These are phyloP conservation scores for Micronycteris hirsuta DNA, from an alignment of 2,113 vertebrate species.

Conservation along the genomic window DNA sequence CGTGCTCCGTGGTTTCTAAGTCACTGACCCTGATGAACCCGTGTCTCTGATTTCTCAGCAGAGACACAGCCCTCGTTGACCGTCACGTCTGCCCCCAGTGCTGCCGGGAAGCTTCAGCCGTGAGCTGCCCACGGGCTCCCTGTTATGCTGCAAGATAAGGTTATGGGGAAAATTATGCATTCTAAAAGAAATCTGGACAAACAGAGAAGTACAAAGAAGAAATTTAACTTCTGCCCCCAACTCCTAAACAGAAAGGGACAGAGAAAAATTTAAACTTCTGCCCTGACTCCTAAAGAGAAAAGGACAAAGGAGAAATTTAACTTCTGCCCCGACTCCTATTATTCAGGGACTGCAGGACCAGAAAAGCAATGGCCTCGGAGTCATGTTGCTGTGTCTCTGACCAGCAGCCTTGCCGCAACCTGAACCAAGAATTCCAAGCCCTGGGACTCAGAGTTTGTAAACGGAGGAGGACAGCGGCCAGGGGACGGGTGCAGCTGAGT, in stretches of 20 bases:
- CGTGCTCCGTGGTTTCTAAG: not conserved
- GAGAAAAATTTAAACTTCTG: not conserved
- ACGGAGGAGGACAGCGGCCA: not conserved
- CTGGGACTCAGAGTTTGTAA: not conserved
- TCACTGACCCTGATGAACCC: not conserved
- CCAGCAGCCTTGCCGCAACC: not conserved
- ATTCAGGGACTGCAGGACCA: not conserved
- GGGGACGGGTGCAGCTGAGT: not conserved
- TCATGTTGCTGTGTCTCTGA: not conserved
- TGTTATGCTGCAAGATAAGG: not conserved
- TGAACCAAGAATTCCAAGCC: constrained; percentile 19
- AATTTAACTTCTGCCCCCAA: not conserved
- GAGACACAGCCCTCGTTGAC: not conserved
- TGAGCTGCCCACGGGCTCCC: not conserved
- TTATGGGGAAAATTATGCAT: not conserved
- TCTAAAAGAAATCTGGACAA: not conserved
- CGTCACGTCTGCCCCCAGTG: not conserved
- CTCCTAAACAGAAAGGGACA: not conserved
- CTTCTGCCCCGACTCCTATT: not conserved
- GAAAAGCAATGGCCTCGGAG: not conserved
- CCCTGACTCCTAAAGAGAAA: not conserved
- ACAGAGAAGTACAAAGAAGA: constrained; percentile 8
- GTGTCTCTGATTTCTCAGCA: not conserved
- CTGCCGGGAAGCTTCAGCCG: not conserved
- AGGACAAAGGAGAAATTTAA: not conserved